Base-by-base conservation (phyloP, 2,797 vertebrate species). In the Oceanodroma leucorhoa region DNA sequence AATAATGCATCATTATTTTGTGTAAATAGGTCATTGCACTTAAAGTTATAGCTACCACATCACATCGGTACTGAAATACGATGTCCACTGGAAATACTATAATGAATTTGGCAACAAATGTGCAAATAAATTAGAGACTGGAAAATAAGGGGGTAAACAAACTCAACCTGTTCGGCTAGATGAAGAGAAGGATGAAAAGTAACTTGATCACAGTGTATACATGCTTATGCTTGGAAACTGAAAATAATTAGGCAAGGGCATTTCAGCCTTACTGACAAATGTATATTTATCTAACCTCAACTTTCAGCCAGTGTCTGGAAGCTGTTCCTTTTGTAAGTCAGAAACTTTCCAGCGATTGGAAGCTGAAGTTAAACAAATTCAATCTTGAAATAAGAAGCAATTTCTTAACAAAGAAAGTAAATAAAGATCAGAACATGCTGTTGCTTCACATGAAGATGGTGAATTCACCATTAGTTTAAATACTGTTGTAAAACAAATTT, bases 271-370 rank as follows among this genome's bases (percentile, higher is more conserved):
- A 46, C 82, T 90, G 92, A 87, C 71, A 64, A 89, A 85, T 94
- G 92, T 93, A 34, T 96, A 93, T 95, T 96, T 96, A 89, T 87
- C 66, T 90, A 93, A 79, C 86, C 26, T 93, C 60, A 87, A 80
- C 55, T 93, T 95, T 82, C 90, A 92, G 54, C 36, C 51, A 18
- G 86, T 77, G 92, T 90, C 86, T 94, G 70, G 73, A 95, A 95
- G 40, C 62, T 79, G 54, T 89, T 95, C 48, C 36, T 92, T 93
- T 70, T 79, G 30, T 38, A 87, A 95, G 51, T 79, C 77, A 92
- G 77, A 87, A 93, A 45, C 30, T 80, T 85, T 77, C 26, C 62
- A n/a, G n/a, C 36, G 62, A 76, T 53, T 95, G 77, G 80, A 87
- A 90, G 43, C 30, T 65, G 46, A 91, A 90, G 23, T 73, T 93